Base-by-base conservation (phyloP, 2,797 vertebrate genomes). In the Gadopsis marmoratus region DNA sequence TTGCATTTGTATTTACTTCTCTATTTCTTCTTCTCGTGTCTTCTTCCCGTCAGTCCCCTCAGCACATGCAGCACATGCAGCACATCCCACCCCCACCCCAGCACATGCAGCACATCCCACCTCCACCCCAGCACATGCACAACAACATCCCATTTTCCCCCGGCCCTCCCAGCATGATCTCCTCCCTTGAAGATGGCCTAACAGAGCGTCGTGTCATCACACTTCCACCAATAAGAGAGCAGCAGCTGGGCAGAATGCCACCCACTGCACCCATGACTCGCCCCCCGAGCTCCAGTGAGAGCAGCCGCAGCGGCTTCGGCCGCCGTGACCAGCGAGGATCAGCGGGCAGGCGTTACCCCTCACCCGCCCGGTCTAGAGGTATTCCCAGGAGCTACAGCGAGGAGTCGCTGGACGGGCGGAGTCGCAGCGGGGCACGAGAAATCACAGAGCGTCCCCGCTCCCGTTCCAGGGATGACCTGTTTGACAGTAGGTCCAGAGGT, bases 161-260 rank as follows among this genome's bases (percentile, higher is more conserved):
- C 0, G 95, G 95, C 2, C 97, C 97, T 29, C 93, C 96, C 81
- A 99, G 97, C 89, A 92, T 99, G 94, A 94, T 99, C 39, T 99
- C 98, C 17, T 98, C 95, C 5, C 92, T 99, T 14, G 94, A 96
- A 3, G 97, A 98, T 0, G 92, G 86, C 23, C 84, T 85, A 0
- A 4, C 87, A 21, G 96, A 96, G 0, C 96, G 95, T 1, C 95
- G 95, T 1, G n/a, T 96, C 58, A 96, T 96, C 83, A 96, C 94
- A 4, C 94, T 97, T 35, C 96, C 96, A 6, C 95, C 96, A 0
- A 93, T 96, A 1, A 7, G 94, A 0, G 92, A 96, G 84, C 94
- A 84, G 0, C 4, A 89, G 23, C 71, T 81, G 0, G 88, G 91
- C 82, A 95, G 88, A 87, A 71, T 55, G 6, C 85, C 66, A 29